Evolutionary conservation across 2,113 vertebrate genomes (phyloP).

Genomic region (Montifringilla adamsi): DNA sequence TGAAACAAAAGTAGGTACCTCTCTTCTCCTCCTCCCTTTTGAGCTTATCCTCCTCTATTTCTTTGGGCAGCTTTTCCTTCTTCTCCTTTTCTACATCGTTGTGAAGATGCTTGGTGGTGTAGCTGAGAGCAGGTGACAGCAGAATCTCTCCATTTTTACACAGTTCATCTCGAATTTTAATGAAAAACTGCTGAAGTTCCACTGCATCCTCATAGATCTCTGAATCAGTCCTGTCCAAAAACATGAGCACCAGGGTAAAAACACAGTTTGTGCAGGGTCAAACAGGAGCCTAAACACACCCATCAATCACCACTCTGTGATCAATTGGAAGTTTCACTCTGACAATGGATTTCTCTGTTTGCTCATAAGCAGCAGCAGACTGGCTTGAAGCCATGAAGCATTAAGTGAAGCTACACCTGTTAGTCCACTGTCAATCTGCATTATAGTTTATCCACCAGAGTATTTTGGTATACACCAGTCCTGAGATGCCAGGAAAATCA

Average conservation of each 20-base stretch:
- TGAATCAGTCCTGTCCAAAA: constrained; percentile 87
- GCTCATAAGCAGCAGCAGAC: background rate
- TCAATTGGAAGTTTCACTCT: background rate
- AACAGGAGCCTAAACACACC: background rate
- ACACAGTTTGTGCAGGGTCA: background rate
- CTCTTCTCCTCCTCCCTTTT: constrained; percentile 98
- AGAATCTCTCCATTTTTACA: constrained; percentile 99
- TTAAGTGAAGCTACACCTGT: background rate
- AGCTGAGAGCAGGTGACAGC: constrained; percentile 94
- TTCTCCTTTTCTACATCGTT: constrained; percentile 97
- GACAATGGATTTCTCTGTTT: background rate
- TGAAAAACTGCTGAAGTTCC: constrained; percentile 97
- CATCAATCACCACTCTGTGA: background rate
- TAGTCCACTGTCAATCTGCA: background rate
- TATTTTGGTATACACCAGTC: background rate
- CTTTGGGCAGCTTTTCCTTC: constrained; percentile 94
- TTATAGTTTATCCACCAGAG: background rate
- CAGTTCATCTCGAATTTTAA: constrained; percentile 94
- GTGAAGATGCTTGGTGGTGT: constrained; percentile 94
- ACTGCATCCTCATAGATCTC: constrained; percentile 98
- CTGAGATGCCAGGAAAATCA: background rate
- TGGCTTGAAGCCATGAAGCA: background rate
- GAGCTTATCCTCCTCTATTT: constrained; percentile 95
- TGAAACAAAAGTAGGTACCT: constrained; percentile 76
- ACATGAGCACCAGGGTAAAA: background rate